A percentile compares a stretch with the other conserved stretches of the same genome.
These are phyloP conservation scores for Ostrea edulis DNA, from an alignment of 1,140 invertebrate species.

Conservation along the genomic window DNA sequence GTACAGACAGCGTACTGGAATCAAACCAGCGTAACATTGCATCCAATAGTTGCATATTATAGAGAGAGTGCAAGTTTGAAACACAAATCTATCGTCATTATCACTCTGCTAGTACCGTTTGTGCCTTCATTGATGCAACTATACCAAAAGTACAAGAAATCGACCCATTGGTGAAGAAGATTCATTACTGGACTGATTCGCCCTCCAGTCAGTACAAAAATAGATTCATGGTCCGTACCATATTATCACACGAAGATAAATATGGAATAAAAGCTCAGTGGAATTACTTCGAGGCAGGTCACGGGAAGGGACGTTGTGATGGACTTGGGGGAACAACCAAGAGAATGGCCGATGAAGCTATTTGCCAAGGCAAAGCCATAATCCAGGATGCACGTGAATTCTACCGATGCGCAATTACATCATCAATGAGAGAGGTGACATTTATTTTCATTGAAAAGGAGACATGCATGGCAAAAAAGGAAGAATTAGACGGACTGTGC, in stretches of 20 bases:
- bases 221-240: conserved; percentile 39
- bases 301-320: conserved; percentile 65
- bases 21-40: conserved; percentile 44
- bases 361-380: conserved; percentile 55
- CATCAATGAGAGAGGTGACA: conserved; percentile 38
- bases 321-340: conserved; percentile 59
- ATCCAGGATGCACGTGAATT: conserved; percentile 63
- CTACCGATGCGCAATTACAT: conserved; percentile 52
- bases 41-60: conserved; percentile 55
- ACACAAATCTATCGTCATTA: conserved; percentile 43
- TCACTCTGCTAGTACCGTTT: conserved; percentile 38
- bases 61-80: background rate
- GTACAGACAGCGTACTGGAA: conserved; percentile 45
- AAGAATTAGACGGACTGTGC: background rate
- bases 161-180: conserved; percentile 33
- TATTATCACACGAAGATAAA: conserved; percentile 6
- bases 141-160: background rate
- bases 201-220: conserved; percentile 58
- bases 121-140: conserved; percentile 26
- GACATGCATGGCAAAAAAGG: background rate
- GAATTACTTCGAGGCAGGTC: conserved; percentile 59
- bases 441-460: background rate
- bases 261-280: conserved; percentile 44
- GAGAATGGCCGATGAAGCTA: conserved; percentile 57
- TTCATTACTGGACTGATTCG: conserved; percentile 63